Evolutionary conservation across 1,140 invertebrate species (phyloP), one percentile per base, ranked within the genome.

Genomic region (Drosophila parvula): DNA sequence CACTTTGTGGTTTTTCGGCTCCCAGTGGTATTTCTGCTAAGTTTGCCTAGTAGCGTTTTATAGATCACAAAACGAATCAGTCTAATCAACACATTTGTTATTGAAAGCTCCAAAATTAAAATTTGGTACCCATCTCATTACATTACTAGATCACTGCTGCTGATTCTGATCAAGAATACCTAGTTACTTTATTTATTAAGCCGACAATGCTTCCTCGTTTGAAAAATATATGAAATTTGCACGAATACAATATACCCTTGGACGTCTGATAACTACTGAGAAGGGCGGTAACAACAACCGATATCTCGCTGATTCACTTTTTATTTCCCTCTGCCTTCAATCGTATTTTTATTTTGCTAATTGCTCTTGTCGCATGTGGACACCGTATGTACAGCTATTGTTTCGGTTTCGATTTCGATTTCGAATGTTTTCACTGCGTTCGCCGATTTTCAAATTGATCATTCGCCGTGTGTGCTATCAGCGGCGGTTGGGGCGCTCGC

Each of bases 221-320:
- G 0, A 27, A 27, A 40, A 27, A 40, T 56, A 27, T 9, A n/a
- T 27, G 18, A 27, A 36, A 36, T 53, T 22, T 22, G 16, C 50
- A 22, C 50, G 50, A 53, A 58, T 38, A 9, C 51, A 12, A n/a
- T 38, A 38, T 38, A 55, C 51, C 51, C 34, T n/a, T 38, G 12
- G 10, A 22, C 22, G 22, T 3, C 34, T 28, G 44, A 61, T 61
- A 62, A 32, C 5, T 51, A 36, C 38, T 36, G 10, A 7, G 30
- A 34, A 36, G 30, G 14, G 16, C 28, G 59, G 30, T 57, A 70
- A 60, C 45, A 59, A 38, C 41, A 63, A 59, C 76, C 85, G 74
- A 86, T 81, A 78, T 78, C 58, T 45, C 57, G 63, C 84, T 85
- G 82, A 85, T 51, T 85, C 82, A 85, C 56, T 59, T 73, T 82